phyloP scores from a whole-genome alignment of 1,140 invertebrate species.

The Procambarus virginalis region DNA sequence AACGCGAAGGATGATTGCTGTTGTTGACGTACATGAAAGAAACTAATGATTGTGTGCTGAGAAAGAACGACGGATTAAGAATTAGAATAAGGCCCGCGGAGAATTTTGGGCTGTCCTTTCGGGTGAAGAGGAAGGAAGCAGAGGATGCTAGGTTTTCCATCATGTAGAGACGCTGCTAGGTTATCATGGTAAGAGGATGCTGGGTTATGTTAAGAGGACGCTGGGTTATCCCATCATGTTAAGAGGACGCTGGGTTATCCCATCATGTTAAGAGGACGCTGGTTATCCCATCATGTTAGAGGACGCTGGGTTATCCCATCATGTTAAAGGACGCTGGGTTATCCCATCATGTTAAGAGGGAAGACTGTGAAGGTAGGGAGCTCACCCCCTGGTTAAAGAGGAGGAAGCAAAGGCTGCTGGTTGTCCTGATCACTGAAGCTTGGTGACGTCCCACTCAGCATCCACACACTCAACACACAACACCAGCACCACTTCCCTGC shows the following conservation, averaged over 20 bases:
- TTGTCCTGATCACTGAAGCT: conserved; percentile 74
- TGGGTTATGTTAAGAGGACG: not conserved
- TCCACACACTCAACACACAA: conserved; percentile 72
- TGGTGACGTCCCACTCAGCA: conserved; percentile 72
- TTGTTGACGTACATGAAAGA: too few species aligned
- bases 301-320: too few species aligned
- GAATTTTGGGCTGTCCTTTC: not conserved
- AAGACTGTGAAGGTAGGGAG: not conserved
- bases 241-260: not conserved
- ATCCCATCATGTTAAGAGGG: not conserved
- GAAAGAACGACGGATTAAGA: too few species aligned
- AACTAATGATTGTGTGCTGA: too few species aligned
- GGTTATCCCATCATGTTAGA: not conserved
- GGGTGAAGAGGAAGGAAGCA: not conserved
- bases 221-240: not conserved
- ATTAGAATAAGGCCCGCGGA: too few species aligned
- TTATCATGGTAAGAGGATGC: not conserved
- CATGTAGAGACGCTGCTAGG: not conserved
- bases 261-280: too few species aligned
- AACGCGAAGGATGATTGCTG: too few species aligned
- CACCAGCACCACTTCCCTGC: conserved; percentile 70
- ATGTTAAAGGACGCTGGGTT: not conserved
- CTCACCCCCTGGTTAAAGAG: too few species aligned
- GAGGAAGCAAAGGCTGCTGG: conserved; percentile 73
- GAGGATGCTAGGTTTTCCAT: not conserved